Percentiles rank a stretch among this genome's conserved stretches.
Conservation (phyloP, 2,888 invertebrate species). For the Trisateles emortualis region DNA sequence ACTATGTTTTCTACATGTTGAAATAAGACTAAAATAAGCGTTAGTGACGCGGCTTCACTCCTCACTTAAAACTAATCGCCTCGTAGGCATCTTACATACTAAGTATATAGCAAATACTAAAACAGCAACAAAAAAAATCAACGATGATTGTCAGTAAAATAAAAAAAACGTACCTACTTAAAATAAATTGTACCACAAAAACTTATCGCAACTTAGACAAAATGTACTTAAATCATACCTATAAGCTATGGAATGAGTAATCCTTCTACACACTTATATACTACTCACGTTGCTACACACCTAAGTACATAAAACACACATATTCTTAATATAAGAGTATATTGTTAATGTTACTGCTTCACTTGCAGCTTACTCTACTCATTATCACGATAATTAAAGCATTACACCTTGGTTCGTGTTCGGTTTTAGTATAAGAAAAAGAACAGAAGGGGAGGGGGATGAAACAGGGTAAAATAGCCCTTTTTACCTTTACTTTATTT, state of each 20-base stretch:
- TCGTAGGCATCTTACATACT: background rate
- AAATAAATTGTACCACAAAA: background rate
- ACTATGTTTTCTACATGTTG: no score
- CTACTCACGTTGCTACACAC: background rate
- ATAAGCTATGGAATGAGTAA: background rate
- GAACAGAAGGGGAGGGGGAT: no score
- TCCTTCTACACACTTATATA: background rate
- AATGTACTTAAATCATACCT: background rate
- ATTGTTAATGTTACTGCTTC: no score
- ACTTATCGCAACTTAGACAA: background rate
- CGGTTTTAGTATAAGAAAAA: no score
- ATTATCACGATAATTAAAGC: no score
- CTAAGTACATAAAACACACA: background rate
- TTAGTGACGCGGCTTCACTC: background rate
- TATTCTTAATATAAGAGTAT: no score
- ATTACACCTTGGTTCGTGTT: no score
- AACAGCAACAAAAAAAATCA: background rate
- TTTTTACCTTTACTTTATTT: no score
- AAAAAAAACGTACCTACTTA: no score
- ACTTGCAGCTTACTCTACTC: no score
- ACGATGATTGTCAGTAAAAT: background rate
- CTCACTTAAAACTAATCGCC: background rate
- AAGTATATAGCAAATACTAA: background rate
- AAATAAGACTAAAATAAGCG: background rate
- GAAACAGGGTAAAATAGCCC: no score